Percentiles rank a stretch among this genome's conserved stretches.
Evolutionary conservation across 1,140 invertebrate species (phyloP).

Genomic region (Brachionus calyciflorus): DNA sequence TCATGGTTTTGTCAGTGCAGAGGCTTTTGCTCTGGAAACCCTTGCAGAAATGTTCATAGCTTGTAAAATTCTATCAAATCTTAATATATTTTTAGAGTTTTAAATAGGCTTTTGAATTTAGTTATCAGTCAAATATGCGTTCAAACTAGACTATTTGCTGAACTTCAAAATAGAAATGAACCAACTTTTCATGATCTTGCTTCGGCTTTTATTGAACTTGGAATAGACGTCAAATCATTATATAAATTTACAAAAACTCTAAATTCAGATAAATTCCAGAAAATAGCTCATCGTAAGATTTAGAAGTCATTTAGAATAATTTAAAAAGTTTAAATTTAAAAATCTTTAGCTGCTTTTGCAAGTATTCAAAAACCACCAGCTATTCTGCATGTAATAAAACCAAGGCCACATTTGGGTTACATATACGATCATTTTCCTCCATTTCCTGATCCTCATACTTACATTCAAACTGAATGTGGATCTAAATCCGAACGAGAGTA

Average conservation of each 20-base stretch:
- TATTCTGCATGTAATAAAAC: conserved; percentile 14
- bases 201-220: conserved; percentile 34
- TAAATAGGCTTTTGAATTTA: neutral
- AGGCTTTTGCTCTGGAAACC: conserved; percentile 23
- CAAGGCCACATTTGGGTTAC: conserved; percentile 8
- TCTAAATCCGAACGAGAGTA: conserved; percentile 16
- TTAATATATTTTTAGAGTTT: neutral
- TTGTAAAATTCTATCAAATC: neutral
- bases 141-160: conserved; percentile 43
- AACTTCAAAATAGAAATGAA: conserved; percentile 27
- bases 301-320: too few species aligned
- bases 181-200: conserved; percentile 36
- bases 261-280: neutral
- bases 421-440: conserved; percentile 42
- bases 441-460: conserved; percentile 42
- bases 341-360: neutral
- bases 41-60: conserved; percentile 30
- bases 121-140: conserved; percentile 8
- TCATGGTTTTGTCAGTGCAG: neutral
- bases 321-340: too few species aligned
- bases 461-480: conserved; percentile 28
- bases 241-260: conserved; percentile 5
- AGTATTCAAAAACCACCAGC: conserved; percentile 12
- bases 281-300: neutral
- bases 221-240: neutral